These are phyloP conservation scores for Chelon labrosus DNA, from an alignment of 2,797 vertebrate genomes.

Conservation along the genomic window DNA sequence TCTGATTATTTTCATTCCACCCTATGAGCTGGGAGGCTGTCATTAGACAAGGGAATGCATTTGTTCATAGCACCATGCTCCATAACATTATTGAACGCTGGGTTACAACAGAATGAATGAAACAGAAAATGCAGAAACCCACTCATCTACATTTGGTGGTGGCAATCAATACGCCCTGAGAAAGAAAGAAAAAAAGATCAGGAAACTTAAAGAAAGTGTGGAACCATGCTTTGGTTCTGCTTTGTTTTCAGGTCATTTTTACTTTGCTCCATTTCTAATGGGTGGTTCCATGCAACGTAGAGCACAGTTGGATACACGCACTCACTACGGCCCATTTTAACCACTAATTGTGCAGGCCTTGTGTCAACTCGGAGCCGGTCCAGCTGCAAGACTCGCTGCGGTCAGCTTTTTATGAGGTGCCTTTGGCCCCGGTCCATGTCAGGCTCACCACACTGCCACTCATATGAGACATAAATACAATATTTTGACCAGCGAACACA, in stretches of 20 bases:
- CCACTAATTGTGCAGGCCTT: conserved; percentile 62
- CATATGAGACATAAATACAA: conserved; percentile 32
- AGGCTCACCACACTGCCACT: conserved; percentile 56
- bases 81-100: conserved; percentile 25
- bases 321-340: conserved; percentile 58
- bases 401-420: conserved; percentile 59
- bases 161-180: conserved; percentile 35
- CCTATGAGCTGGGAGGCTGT: conserved; percentile 40
- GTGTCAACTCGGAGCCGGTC: conserved; percentile 46
- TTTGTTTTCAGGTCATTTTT: conserved; percentile 34
- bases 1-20: conserved; percentile 28
- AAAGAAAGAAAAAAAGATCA: conserved; percentile 7
- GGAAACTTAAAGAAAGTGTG: conserved; percentile 33
- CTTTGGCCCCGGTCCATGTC: conserved; percentile 46
- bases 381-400: conserved; percentile 53
- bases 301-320: conserved; percentile 46
- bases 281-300: conserved; percentile 37
- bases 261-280: conserved; percentile 28
- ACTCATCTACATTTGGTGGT: conserved; percentile 12
- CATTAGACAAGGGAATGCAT: conserved; percentile 39
- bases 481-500: conserved; percentile 26
- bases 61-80: conserved; percentile 14
- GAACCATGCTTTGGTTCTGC: conserved; percentile 30
- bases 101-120: conserved; percentile 20
- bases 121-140: conserved; percentile 29